phyloP scores from a whole-genome alignment of 2,888 invertebrate species.

The Napeogenes inachia region DNA sequence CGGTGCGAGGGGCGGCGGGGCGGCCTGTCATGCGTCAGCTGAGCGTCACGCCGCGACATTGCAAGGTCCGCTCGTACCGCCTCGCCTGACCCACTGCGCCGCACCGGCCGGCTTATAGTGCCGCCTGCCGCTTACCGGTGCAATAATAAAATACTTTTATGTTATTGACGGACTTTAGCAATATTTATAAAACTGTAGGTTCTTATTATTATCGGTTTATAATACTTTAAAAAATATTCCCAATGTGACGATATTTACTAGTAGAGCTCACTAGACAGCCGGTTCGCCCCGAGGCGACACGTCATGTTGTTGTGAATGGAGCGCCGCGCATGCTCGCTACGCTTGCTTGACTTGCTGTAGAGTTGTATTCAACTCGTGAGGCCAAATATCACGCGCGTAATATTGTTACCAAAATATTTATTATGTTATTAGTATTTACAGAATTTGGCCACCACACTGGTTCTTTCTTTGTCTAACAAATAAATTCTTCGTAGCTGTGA shows the following conservation, averaged over 20 bases:
- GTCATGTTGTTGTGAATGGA: conserved; percentile 50
- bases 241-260: conserved; percentile 6
- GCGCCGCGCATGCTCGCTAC: conserved; percentile 48
- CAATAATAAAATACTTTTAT: conserved; percentile 18
- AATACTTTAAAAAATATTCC: not conserved
- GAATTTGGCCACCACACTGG: not conserved
- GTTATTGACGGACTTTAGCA: not conserved
- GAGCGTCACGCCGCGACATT: conserved; percentile 79
- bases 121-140: conserved; percentile 14
- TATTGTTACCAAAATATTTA: conserved; percentile 10
- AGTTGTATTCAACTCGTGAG: conserved; percentile 39
- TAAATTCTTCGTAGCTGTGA: no score
- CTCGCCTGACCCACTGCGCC: conserved; percentile 70
- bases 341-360: conserved; percentile 36
- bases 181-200: not conserved
- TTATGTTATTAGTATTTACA: conserved; percentile 1
- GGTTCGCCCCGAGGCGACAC: conserved; percentile 37
- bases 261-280: conserved; percentile 32
- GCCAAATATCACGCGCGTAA: conserved; percentile 24
- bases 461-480: no score
- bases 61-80: conserved; percentile 76
- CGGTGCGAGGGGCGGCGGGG: conserved; percentile 59
- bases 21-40: conserved; percentile 70
- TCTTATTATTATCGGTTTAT: not conserved
- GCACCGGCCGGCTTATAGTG: conserved; percentile 26